Conservation (phyloP, 2,797 vertebrate species). For the Phrynocephalus vlangalii region DNA sequence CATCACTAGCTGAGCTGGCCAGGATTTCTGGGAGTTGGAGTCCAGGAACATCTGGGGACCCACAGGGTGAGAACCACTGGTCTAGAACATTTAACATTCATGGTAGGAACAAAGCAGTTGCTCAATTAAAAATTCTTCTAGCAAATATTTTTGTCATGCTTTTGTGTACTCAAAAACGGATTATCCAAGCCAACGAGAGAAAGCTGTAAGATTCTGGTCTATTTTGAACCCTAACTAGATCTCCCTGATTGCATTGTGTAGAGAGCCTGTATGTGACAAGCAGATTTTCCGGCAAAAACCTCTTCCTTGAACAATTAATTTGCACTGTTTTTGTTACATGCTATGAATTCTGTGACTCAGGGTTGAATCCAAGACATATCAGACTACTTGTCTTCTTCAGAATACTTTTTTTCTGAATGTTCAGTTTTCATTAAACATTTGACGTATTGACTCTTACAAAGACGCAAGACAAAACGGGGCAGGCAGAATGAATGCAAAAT, state of each 20-base stretch:
- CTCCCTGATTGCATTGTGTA: not conserved
- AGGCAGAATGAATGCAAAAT: not conserved
- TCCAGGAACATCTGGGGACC: too few species aligned
- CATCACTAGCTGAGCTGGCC: too few species aligned
- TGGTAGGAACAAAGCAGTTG: not conserved
- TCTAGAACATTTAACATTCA: not conserved
- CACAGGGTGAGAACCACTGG: too few species aligned
- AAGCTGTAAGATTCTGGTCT: not conserved
- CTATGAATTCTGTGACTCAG: not conserved
- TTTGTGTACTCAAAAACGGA: constrained; percentile 2
- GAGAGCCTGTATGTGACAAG: not conserved
- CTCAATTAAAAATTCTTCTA: not conserved
- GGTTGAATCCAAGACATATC: not conserved
- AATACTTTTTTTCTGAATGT: not conserved
- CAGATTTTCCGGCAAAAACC: not conserved
- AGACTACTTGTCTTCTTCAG: not conserved
- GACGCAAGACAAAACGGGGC: not conserved
- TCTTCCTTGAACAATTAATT: not conserved
- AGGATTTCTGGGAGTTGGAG: too few species aligned
- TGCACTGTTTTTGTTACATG: not conserved
- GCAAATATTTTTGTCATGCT: not conserved
- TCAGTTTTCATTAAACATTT: not conserved
- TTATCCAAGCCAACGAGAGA: not conserved
- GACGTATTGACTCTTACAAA: not conserved
- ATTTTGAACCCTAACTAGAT: not conserved